Percentiles rank a stretch among this genome's conserved stretches.
Conservation (phyloP, 2,113 vertebrate genomes). For the Sander lucioperca region DNA sequence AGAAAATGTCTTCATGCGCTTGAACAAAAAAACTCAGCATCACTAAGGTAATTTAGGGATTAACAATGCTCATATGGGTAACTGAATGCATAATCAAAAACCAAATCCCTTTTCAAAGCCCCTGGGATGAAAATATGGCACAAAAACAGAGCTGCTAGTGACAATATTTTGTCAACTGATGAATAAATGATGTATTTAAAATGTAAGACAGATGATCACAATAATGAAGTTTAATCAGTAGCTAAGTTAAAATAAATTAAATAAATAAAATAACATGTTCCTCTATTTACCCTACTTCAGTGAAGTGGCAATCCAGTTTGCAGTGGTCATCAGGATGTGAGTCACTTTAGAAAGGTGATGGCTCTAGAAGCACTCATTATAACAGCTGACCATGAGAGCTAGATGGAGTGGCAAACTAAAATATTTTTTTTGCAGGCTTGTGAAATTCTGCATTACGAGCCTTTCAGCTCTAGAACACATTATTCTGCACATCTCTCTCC, state of each 20-base stretch:
- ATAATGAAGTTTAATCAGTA: constrained; percentile 1
- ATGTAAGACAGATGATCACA: neutral
- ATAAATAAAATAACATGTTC: constrained; percentile 21
- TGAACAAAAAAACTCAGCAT: neutral
- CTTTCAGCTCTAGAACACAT: constrained; percentile 18
- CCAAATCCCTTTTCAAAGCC: constrained; percentile 25
- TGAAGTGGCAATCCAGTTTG: constrained; percentile 65
- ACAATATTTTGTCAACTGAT: constrained; percentile 18
- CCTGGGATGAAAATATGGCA: constrained; percentile 1
- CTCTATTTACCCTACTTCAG: constrained; percentile 45
- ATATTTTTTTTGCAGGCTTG: constrained; percentile 59
- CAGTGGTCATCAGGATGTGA: constrained; percentile 63
- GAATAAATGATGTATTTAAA: constrained; percentile 23
- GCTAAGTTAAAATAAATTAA: constrained; percentile 18
- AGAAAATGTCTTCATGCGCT: neutral
- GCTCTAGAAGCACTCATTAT: constrained; percentile 54
- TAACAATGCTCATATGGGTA: constrained; percentile 4
- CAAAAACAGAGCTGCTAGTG: neutral
- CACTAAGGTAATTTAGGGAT: constrained; percentile 20
- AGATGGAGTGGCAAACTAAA: constrained; percentile 47
- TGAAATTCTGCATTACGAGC: constrained; percentile 15
- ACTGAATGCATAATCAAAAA: constrained; percentile 17
- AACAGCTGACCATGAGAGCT: constrained; percentile 25
- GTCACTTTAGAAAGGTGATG: constrained; percentile 63
- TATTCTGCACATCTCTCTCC: constrained; percentile 21